These are phyloP conservation scores for Catocala nupta DNA, from an alignment of 2,888 invertebrate genomes.

Conservation along the genomic window DNA sequence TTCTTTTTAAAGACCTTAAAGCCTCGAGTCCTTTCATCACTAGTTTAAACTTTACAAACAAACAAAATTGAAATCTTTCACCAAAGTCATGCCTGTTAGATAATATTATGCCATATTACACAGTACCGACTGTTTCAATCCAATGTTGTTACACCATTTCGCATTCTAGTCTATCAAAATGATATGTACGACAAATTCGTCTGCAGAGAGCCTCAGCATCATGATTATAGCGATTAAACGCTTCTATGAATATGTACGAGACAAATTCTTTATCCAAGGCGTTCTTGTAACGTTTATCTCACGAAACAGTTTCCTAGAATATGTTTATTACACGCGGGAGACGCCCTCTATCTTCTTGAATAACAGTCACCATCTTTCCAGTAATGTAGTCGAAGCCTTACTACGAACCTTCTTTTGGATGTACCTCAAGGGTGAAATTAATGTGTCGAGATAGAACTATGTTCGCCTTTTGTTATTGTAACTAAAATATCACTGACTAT, in stretches of 20 bases:
- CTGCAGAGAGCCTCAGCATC: background rate
- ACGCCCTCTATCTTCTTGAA: conserved; percentile 38
- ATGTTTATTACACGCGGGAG: conserved; percentile 41
- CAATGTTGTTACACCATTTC: background rate
- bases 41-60: too few relatives aligned
- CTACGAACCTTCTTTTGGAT: conserved; percentile 25
- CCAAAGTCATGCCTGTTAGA: too few relatives aligned
- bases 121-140: too few relatives aligned
- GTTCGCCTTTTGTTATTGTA: conserved; percentile 17
- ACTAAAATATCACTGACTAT: background rate
- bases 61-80: too few relatives aligned
- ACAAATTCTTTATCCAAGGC: conserved; percentile 6
- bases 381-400: conserved; percentile 40
- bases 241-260: conserved; percentile 4
- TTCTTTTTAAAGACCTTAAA: too few relatives aligned
- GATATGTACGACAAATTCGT: background rate
- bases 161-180: background rate
- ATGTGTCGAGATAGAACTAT: conserved; percentile 33
- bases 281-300: conserved; percentile 3
- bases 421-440: conserved; percentile 42
- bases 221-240: conserved; percentile 1
- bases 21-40: too few relatives aligned
- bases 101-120: too few relatives aligned
- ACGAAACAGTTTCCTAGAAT: conserved; percentile 34
- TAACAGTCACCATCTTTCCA: conserved; percentile 40